These are phyloP conservation scores for Gymnoscopelus braueri DNA, from an alignment of 2,797 vertebrate genomes.

Conservation along the genomic window DNA sequence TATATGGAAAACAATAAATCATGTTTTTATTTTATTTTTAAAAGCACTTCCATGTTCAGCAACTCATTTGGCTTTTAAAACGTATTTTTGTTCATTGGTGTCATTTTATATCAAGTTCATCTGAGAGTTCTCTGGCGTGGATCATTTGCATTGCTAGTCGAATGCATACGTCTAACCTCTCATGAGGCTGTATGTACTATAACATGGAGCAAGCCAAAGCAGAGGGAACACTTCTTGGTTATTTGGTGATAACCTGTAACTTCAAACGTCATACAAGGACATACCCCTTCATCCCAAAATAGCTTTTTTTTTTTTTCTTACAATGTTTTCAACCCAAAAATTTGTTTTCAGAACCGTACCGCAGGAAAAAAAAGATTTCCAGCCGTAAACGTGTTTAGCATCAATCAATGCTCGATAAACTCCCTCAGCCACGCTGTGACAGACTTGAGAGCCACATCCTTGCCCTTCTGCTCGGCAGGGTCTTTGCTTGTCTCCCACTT, in stretches of 20 bases:
- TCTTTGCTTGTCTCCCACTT: constrained; percentile 97
- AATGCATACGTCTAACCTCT: constrained; percentile 66
- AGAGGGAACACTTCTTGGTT: constrained; percentile 62
- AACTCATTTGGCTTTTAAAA: constrained; percentile 74
- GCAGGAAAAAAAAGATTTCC: constrained; percentile 69
- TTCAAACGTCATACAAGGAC: constrained; percentile 56
- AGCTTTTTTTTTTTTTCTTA: constrained; percentile 67
- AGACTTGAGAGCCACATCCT: constrained; percentile 94
- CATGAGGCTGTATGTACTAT: constrained; percentile 68
- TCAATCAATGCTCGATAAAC: too few species aligned
- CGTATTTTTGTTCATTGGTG: constrained; percentile 67
- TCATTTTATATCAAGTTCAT: constrained; percentile 29
- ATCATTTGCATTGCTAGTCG: constrained; percentile 61
- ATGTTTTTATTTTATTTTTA: too few species aligned
- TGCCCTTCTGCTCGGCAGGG: constrained; percentile 92
- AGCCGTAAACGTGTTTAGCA: constrained; percentile 87
- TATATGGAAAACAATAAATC: too few species aligned
- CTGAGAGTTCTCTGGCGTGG: constrained; percentile 58
- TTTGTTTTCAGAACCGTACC: constrained; percentile 86
- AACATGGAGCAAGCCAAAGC: constrained; percentile 73
- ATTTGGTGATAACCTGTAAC: constrained; percentile 71
- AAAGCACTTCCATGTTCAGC: constrained; percentile 84
- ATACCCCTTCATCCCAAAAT: constrained; percentile 76
- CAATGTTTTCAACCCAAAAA: constrained; percentile 83
- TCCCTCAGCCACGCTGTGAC: constrained; percentile 96